A percentile compares a stretch with the other conserved stretches of the same genome.
Evolutionary conservation across 2,797 vertebrate genomes (phyloP).

Genomic region (Threskiornis aethiopicus): DNA sequence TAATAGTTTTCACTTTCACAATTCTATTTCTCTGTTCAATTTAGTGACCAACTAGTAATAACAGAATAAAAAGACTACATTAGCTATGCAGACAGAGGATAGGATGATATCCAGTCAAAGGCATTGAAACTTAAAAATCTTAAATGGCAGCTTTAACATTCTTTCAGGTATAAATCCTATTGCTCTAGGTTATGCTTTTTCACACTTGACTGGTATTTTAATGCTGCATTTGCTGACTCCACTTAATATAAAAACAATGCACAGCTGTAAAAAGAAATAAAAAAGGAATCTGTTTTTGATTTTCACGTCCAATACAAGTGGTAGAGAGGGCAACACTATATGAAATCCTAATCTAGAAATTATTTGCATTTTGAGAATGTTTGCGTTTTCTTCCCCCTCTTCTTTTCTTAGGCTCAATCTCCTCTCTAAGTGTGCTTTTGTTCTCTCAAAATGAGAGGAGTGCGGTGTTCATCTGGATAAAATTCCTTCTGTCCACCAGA

Average conservation of each 20-base stretch:
- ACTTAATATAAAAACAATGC: slow-evolving; percentile 52
- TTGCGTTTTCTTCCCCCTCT: background rate
- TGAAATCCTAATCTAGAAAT: slow-evolving; percentile 13
- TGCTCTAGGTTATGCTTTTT: slow-evolving; percentile 58
- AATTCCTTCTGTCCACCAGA: background rate
- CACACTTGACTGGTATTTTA: slow-evolving; percentile 57
- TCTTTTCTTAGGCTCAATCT: background rate
- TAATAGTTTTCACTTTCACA: slow-evolving; percentile 83
- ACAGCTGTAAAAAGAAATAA: slow-evolving; percentile 49
- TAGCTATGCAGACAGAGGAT: slow-evolving; percentile 65
- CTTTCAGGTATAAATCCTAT: slow-evolving; percentile 55
- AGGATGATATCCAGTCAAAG: slow-evolving; percentile 58
- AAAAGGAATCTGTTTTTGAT: slow-evolving; percentile 12
- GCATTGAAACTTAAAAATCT: slow-evolving; percentile 57
- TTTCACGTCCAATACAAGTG: slow-evolving; percentile 44
- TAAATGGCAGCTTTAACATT: slow-evolving; percentile 61
- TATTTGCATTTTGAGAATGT: slow-evolving; percentile 28
- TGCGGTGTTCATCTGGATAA: background rate
- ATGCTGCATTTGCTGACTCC: slow-evolving; percentile 61
- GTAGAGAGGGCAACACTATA: slow-evolving; percentile 17
- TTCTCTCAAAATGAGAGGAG: background rate
- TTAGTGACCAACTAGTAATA: slow-evolving; percentile 80
- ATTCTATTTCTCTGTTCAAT: slow-evolving; percentile 81
- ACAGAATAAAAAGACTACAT: slow-evolving; percentile 77
- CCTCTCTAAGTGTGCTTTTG: background rate